phyloP scores from a whole-genome alignment of 1,140 invertebrate genomes.

The Diorhabda elongata region DNA sequence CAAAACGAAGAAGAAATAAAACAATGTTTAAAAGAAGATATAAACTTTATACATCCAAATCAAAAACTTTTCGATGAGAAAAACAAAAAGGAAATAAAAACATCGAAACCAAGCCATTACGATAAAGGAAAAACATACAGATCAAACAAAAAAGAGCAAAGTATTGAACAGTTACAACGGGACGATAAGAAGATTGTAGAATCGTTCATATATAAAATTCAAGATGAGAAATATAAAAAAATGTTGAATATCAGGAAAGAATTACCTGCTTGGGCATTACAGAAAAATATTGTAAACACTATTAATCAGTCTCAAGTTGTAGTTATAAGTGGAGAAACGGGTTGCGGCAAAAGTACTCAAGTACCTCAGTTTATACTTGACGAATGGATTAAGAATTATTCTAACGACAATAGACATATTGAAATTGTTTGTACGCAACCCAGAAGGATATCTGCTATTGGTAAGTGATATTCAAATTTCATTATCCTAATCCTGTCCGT shows the following conservation, averaged over 20 bases:
- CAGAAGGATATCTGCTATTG: conserved; percentile 84
- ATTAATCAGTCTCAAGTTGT: conserved; percentile 64
- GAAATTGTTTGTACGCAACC: conserved; percentile 92
- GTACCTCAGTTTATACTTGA: conserved; percentile 90
- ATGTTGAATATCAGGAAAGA: conserved; percentile 59
- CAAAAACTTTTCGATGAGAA: conserved; percentile 38
- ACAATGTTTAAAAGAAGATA: conserved; percentile 54
- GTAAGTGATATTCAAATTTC: neutral
- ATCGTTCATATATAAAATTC: conserved; percentile 56
- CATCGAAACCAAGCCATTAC: conserved; percentile 54
- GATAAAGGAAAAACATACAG: conserved; percentile 52
- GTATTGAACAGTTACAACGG: conserved; percentile 52
- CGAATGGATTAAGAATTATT: conserved; percentile 58
- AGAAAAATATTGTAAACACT: conserved; percentile 60
- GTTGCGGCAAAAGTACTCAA: conserved; percentile 87
- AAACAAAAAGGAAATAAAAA: conserved; percentile 40
- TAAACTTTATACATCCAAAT: conserved; percentile 53
- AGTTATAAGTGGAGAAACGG: conserved; percentile 80
- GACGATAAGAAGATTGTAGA: conserved; percentile 59
- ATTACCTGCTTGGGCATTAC: conserved; percentile 65
- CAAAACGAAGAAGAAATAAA: conserved; percentile 64
- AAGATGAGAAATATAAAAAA: conserved; percentile 57
- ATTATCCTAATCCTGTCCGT: too few relatives aligned
- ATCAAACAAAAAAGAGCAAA: conserved; percentile 49
- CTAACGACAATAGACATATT: conserved; percentile 53